Base-by-base conservation (phyloP, 1,140 invertebrate species). In the Eubasilissa regina region DNA sequence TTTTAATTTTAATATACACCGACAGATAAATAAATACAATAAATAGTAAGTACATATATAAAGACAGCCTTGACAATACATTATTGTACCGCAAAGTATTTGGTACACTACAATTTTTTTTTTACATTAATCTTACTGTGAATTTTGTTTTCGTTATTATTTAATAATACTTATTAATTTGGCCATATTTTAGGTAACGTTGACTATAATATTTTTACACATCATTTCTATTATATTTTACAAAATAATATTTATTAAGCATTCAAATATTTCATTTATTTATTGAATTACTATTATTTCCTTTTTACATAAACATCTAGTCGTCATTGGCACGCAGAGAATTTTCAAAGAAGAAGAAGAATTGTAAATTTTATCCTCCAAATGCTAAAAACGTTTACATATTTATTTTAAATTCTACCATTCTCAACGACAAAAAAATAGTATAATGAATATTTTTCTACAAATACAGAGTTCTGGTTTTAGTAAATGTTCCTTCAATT, bases 201-300 rank as follows among this genome's bases (percentile, higher is more conserved):
- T 58, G 55, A 58, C 55, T 8, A 19, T 17, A 7, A 15, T 56
- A 9, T 56, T 35, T 35, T 35, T 35, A 19, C 21, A 58, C 55
- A 15, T 58, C 4, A 58, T 58, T 58, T 58, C 21, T 58, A 58
- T 15, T 55, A 13, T 55, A 55, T 58, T 58, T 58, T 58, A 58
- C 55, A 58, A 58, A 58, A 58, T 58, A 58, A 58, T 21, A 56
- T n/a, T n/a, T n/a, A n/a, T 19, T 58, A 58, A 58, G 17, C 55
- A 10, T 58, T 58, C 25, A 35, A 35, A 58, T 58, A 58, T 58
- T 58, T 58, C 17, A 58, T 19, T 15, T 21, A 15, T 58, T 58
- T 58, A 21, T 8, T 11, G 17, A 8, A 10, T 58, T 58, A 15
- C 9, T 19, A 10, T 58, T 58, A 21, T 17, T 9, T n/a, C 19